These are phyloP conservation scores for Furnarius figulus DNA, from an alignment of 2,113 vertebrate genomes.

Conservation along the genomic window DNA sequence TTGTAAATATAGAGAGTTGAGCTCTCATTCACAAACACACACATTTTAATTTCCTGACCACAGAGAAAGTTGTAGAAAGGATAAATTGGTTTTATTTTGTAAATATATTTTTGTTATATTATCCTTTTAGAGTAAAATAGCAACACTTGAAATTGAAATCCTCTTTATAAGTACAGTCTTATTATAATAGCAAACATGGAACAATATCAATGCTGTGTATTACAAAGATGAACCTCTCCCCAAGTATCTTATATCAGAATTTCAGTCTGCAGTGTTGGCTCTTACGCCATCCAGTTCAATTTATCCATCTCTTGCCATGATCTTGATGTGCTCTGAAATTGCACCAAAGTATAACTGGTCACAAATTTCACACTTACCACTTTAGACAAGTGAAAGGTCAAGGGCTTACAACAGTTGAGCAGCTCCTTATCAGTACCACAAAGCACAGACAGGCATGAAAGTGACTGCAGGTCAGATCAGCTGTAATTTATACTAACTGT, in stretches of 20 bases:
- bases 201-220: neutral
- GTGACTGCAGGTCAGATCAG: slow-evolving; percentile 43
- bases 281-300: slow-evolving; percentile 29
- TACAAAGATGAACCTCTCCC: neutral
- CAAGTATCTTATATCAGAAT: neutral
- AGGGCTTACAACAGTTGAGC: slow-evolving; percentile 49
- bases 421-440: slow-evolving; percentile 23
- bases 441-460: slow-evolving; percentile 12
- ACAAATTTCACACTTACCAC: slow-evolving; percentile 60
- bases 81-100: neutral
- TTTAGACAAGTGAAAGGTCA: slow-evolving; percentile 63
- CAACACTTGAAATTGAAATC: neutral
- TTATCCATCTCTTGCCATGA: slow-evolving; percentile 29
- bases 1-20: neutral
- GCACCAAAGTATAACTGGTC: slow-evolving; percentile 46
- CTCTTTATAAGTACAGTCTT: neutral
- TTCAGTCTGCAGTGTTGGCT: neutral
- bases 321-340: slow-evolving; percentile 57
- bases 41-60: neutral
- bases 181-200: neutral
- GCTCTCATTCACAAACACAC: neutral
- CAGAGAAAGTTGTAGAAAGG: neutral
- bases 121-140: neutral
- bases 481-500: slow-evolving; percentile 54
- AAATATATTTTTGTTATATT: neutral